Percentiles rank a stretch among this genome's conserved stretches.
These are phyloP conservation scores for Drosophila micromelanica DNA, from an alignment of 1,140 invertebrate species.

Conservation along the genomic window DNA sequence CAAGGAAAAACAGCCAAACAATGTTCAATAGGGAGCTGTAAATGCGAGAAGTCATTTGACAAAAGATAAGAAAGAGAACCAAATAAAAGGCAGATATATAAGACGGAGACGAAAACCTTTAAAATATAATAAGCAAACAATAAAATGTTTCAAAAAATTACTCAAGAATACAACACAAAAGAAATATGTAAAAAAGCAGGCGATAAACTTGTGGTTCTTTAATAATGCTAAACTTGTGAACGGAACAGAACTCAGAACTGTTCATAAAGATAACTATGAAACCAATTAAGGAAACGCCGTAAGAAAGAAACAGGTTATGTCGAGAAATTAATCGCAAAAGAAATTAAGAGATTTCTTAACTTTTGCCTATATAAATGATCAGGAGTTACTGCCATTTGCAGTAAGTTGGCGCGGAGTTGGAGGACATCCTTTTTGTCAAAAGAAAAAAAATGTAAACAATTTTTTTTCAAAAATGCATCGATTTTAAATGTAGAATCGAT, in stretches of 20 bases:
- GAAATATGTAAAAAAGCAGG: not conserved
- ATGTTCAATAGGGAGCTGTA: constrained; percentile 33
- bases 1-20: constrained; percentile 17
- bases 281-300: not conserved
- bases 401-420: too few species aligned
- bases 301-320: too few species aligned
- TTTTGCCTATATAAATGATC: too few species aligned
- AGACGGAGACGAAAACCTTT: constrained; percentile 10
- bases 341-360: too few species aligned
- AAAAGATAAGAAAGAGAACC: not conserved
- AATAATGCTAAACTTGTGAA: too few species aligned
- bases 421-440: too few species aligned
- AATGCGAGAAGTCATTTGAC: constrained; percentile 7
- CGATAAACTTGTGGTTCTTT: not conserved
- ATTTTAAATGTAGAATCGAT: too few species aligned
- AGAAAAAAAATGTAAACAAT: too few species aligned
- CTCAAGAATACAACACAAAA: not conserved
- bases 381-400: too few species aligned
- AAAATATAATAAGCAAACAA: constrained; percentile 21
- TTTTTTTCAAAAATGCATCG: too few species aligned
- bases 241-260: not conserved
- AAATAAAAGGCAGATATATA: not conserved
- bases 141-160: constrained; percentile 16
- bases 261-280: not conserved
- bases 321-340: too few species aligned